phyloP scores from a whole-genome alignment of 2,888 invertebrate genomes.

The Odontomyia ornata region DNA sequence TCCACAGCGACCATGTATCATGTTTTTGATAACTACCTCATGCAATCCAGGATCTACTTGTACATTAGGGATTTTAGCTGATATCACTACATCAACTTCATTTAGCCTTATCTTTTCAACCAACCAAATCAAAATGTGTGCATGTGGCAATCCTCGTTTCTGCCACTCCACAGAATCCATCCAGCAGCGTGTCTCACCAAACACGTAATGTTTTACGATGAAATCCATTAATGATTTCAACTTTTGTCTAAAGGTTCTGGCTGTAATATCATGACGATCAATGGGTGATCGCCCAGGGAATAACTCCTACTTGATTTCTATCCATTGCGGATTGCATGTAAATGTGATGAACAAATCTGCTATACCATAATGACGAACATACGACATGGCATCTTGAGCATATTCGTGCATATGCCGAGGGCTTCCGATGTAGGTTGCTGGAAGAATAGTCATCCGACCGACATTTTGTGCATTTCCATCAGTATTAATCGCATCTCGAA shows the following conservation, averaged over 20 bases:
- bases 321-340: constrained; percentile 46
- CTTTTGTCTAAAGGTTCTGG: constrained; percentile 56
- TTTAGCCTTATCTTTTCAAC: no score
- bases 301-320: constrained; percentile 47
- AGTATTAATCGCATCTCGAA: constrained; percentile 27
- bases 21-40: constrained; percentile 53
- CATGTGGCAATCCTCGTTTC: no score
- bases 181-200: constrained; percentile 53
- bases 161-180: constrained; percentile 54
- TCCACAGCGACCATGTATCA: constrained; percentile 60
- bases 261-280: no score
- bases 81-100: constrained; percentile 51
- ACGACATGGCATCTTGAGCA: constrained; percentile 13
- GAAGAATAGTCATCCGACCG: constrained; percentile 42
- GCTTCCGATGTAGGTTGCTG: constrained; percentile 5
- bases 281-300: constrained; percentile 52
- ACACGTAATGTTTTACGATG: constrained; percentile 52
- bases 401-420: constrained; percentile 33
- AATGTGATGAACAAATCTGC: constrained; percentile 5
- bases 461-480: no score
- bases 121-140: no score
- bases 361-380: constrained; percentile 24
- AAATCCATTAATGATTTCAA: constrained; percentile 49
- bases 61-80: constrained; percentile 54
- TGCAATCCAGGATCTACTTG: constrained; percentile 54